These are phyloP conservation scores for Hydra vulgaris DNA, from an alignment of 30 jellyfish, hydroid and myxozoan species.

Conservation along the genomic window DNA sequence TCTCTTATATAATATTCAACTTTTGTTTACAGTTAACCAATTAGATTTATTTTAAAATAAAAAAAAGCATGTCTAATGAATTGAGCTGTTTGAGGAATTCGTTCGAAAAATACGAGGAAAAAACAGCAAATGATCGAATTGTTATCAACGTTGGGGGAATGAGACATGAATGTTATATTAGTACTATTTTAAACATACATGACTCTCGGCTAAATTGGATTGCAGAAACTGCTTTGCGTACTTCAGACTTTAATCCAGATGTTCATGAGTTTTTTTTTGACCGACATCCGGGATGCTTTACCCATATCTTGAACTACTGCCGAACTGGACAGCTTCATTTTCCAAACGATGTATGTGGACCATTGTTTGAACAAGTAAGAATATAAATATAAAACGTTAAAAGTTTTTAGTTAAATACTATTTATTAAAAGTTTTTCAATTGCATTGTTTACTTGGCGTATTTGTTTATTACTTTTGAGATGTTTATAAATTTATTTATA, in stretches of 20 bases:
- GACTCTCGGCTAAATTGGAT: slow-evolving; percentile 68
- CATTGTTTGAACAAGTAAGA: slow-evolving; percentile 66
- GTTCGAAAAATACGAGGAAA: neutral
- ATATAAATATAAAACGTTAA: too few relatives aligned
- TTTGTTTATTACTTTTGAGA: too few relatives aligned
- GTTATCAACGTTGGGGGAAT: neutral
- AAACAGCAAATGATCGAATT: neutral
- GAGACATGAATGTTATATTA: neutral
- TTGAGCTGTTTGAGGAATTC: too few relatives aligned
- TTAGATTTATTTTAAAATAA: too few relatives aligned
- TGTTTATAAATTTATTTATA: too few relatives aligned
- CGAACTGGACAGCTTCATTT: slow-evolving; percentile 96
- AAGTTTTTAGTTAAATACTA: too few relatives aligned
- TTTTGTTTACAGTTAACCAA: too few relatives aligned
- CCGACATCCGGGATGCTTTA: slow-evolving; percentile 95
- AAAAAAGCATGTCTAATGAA: too few relatives aligned
- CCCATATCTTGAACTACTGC: slow-evolving; percentile 71
- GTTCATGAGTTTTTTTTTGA: slow-evolving; percentile 88
- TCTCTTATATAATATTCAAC: too few relatives aligned
- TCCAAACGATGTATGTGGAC: slow-evolving; percentile 99
- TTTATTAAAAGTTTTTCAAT: too few relatives aligned
- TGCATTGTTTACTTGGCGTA: too few relatives aligned
- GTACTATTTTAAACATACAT: neutral
- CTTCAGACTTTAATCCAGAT: slow-evolving; percentile 94
- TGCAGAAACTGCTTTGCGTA: slow-evolving; percentile 94